Conservation (phyloP, 2,797 vertebrate species). For the Triplophysa bombifrons region DNA sequence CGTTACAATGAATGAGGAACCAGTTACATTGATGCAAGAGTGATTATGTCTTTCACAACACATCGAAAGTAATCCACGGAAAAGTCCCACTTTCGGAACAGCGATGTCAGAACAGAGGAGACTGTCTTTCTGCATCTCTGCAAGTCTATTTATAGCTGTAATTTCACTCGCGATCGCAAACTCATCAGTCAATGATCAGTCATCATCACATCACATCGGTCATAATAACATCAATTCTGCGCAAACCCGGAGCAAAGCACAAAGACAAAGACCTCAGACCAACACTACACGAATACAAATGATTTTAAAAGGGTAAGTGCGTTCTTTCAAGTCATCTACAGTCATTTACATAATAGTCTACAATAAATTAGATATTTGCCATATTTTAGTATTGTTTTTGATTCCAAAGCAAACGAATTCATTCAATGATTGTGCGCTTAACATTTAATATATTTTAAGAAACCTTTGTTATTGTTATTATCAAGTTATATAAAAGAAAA, state of each 20-base stretch:
- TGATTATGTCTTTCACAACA: neutral
- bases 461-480: too few relatives aligned
- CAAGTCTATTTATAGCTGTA: conserved; percentile 8
- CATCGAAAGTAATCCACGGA: neutral
- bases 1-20: neutral
- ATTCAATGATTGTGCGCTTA: too few relatives aligned
- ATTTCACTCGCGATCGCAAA: conserved; percentile 5
- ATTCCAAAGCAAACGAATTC: too few relatives aligned
- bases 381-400: too few relatives aligned
- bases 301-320: conserved; percentile 41
- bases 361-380: too few relatives aligned
- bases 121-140: conserved; percentile 11
- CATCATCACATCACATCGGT: neutral
- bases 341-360: too few relatives aligned
- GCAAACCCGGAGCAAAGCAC: conserved; percentile 2
- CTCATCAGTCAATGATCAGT: conserved; percentile 10
- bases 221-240: neutral
- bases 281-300: conserved; percentile 2
- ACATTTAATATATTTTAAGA: too few relatives aligned
- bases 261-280: conserved; percentile 7
- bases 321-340: neutral
- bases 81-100: neutral
- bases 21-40: neutral
- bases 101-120: conserved; percentile 31
- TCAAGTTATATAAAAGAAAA: too few relatives aligned